These are phyloP conservation scores for Notarius lentiginosus DNA, from an alignment of 2,113 vertebrate genomes.

Conservation along the genomic window DNA sequence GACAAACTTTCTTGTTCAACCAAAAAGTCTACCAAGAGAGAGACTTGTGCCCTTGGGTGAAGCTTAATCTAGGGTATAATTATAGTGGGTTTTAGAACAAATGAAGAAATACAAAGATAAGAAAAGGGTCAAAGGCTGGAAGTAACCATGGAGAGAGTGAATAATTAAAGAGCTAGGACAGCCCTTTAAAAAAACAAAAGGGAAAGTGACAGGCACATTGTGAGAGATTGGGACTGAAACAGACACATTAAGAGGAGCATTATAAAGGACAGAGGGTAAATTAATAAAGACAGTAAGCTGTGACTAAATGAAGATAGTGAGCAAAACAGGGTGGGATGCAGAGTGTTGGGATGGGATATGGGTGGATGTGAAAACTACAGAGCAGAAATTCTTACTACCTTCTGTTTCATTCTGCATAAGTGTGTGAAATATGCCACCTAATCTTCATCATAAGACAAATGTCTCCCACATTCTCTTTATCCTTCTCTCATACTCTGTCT, in stretches of 20 bases:
- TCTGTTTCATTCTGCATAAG: slow-evolving; percentile 27
- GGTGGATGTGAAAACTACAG: slow-evolving; percentile 1
- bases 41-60: neutral
- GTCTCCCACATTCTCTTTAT: neutral
- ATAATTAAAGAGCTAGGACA: neutral
- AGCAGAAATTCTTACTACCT: neutral
- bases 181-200: neutral
- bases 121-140: neutral
- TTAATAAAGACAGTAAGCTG: neutral
- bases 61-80: neutral
- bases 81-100: neutral
- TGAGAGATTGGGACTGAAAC: no score
- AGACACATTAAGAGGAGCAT: neutral
- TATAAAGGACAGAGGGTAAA: neutral
- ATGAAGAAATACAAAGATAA: neutral
- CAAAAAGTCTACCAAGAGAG: neutral
- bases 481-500: neutral
- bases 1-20: neutral
- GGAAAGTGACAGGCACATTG: neutral
- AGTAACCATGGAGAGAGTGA: neutral
- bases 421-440: slow-evolving; percentile 32
- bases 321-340: neutral
- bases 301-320: neutral
- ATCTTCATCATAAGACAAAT: slow-evolving; percentile 32
- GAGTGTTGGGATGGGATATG: neutral